Conservation (phyloP, 2,888 invertebrate species). For the Hirtodrosophila confusa region DNA sequence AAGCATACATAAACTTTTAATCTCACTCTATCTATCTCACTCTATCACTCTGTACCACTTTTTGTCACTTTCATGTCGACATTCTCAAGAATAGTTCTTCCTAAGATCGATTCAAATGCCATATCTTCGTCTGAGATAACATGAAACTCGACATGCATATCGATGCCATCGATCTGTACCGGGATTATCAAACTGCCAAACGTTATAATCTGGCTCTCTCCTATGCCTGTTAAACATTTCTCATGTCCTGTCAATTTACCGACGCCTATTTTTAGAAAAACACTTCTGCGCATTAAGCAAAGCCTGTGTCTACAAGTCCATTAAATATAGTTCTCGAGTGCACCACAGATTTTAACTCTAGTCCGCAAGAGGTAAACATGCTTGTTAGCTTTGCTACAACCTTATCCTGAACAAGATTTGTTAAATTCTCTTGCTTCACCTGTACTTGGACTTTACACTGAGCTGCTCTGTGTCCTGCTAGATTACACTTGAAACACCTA, state of each 20-base stretch:
- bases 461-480: background rate
- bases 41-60: background rate
- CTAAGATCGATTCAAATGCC: background rate
- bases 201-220: background rate
- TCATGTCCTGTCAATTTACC: too few relatives aligned
- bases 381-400: background rate
- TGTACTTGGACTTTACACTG: background rate
- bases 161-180: constrained; percentile 1
- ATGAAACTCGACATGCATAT: constrained; percentile 5
- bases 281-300: background rate
- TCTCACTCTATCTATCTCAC: background rate
- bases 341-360: too few relatives aligned
- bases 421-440: background rate
- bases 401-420: background rate
- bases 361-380: background rate
- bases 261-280: background rate
- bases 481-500: too few relatives aligned
- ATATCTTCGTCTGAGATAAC: constrained; percentile 3
- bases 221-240: constrained; percentile 5
- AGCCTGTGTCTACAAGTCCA: background rate
- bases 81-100: background rate
- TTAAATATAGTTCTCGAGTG: background rate
- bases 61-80: background rate
- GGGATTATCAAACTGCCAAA: constrained; percentile 1
- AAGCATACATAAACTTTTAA: background rate